Evolutionary conservation across 2,113 vertebrate genomes (phyloP).

Genomic region (Raja brachyura): DNA sequence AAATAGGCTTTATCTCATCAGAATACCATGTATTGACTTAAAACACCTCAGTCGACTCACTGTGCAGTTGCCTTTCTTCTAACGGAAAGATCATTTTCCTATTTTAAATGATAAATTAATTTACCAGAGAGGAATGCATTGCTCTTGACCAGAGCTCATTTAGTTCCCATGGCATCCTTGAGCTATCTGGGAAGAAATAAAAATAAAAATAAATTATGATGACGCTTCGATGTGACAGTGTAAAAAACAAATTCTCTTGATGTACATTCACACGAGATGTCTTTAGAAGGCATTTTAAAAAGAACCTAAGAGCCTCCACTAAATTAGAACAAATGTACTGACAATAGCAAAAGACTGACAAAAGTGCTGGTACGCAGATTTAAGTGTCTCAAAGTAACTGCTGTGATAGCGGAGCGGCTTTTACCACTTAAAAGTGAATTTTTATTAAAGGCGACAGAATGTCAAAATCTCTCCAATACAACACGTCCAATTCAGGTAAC

Average conservation of each 20-base stretch:
- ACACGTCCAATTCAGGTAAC: neutral
- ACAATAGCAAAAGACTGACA: neutral
- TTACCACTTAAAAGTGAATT: neutral
- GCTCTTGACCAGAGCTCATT: neutral
- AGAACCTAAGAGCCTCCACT: slow-evolving; percentile 1
- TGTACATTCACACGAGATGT: neutral
- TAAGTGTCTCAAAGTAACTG: neutral
- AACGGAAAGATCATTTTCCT: neutral
- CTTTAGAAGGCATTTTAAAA: slow-evolving; percentile 12
- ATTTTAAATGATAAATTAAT: neutral
- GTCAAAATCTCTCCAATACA: neutral
- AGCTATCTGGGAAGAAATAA: neutral
- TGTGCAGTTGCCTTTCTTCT: neutral
- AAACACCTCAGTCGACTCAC: neutral
- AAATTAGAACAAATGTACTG: slow-evolving; percentile 16
- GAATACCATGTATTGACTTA: neutral
- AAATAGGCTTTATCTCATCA: slow-evolving; percentile 8
- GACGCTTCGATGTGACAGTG: neutral
- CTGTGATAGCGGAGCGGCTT: neutral
- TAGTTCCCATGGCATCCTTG: neutral
- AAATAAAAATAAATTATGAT: slow-evolving; percentile 12
- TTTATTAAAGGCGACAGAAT: neutral
- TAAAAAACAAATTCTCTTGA: slow-evolving; percentile 28
- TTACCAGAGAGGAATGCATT: neutral
- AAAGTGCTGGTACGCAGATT: neutral